Base-by-base conservation (phyloP, 1,140 invertebrate genomes). In the Metaphire vulgaris region DNA sequence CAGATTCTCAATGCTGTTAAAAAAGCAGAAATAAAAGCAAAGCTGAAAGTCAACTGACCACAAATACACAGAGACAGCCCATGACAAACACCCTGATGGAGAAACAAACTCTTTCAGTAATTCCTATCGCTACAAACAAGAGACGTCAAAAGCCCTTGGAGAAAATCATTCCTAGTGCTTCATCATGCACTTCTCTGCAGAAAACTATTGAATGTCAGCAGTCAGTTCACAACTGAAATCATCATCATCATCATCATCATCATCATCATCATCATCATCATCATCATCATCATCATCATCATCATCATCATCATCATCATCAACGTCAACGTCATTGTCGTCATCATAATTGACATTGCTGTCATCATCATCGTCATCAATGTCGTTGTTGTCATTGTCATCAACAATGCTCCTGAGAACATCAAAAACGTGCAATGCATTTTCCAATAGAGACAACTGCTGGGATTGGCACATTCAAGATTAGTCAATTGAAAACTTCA, bases 1-100 rank as follows among this genome's bases (percentile, higher is more conserved):
- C 75, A 99, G 91, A 76, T 87, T 90, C 77, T 98, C 95, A 79
- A 97, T 87, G 74, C 92, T 93, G 85, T 79, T 88, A 86, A 76
- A 80, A 77, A 79, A 82, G 79, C 41, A 56, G 41, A 21, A 12
- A 12, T 12, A 56, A 6, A 56, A 6, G 41, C 6, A 12, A 12
- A 56, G 41, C 6, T 6, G 6, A 6, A 12, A 56, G 6, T 21
- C 41, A 56, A 56, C 21, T 6, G 41, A 56, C 21, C 6, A 21
- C 41, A 6, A 12, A 56, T 21, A 56, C 21, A 12, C 6, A 6
- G 41, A 56, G 21, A 56, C 41, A 21, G 41, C 6, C 6, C 21
- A 56, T 56, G 6, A 12, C 6, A 56, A 56, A n/a, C n/a, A n/a
- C n/a, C n/a, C 41, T 56, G 41, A 6, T 56, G 41, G 21, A 6